Conservation (phyloP, 2,888 invertebrate genomes). For the Diarsia mendica region DNA sequence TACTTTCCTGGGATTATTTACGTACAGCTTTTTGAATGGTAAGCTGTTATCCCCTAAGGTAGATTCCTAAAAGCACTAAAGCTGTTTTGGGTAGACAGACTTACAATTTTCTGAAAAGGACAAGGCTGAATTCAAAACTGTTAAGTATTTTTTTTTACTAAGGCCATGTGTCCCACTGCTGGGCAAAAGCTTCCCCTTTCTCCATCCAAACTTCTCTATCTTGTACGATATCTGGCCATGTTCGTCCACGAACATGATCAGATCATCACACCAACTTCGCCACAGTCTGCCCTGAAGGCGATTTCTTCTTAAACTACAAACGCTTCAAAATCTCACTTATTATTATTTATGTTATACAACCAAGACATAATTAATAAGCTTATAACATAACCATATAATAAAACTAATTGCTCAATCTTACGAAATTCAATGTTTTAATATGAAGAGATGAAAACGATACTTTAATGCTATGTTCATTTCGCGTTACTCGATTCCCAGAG, state of each 20-base stretch:
- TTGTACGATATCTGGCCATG: not conserved
- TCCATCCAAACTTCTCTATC: not conserved
- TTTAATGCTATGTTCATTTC: slow-evolving; percentile 81
- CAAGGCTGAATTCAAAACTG: not conserved
- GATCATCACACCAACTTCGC: not conserved
- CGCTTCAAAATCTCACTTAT: too few relatives aligned
- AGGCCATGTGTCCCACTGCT: not conserved
- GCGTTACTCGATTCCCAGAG: slow-evolving; percentile 79
- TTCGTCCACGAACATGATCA: too few relatives aligned
- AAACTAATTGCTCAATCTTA: slow-evolving; percentile 56
- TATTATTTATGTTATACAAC: too few relatives aligned
- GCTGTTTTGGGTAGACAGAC: not conserved
- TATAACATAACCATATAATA: slow-evolving; percentile 22
- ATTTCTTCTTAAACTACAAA: too few relatives aligned
- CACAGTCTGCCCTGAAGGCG: too few relatives aligned
- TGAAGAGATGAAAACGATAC: slow-evolving; percentile 77
- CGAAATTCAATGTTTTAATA: slow-evolving; percentile 70
- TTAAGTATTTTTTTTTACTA: too few relatives aligned
- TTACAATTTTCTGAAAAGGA: not conserved
- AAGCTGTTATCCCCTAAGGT: too few relatives aligned
- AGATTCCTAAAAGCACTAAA: not conserved
- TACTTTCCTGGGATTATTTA: not conserved
- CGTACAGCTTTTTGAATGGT: not conserved
- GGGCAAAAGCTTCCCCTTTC: not conserved
- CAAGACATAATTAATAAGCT: slow-evolving; percentile 15